Conservation (phyloP, 2,113 vertebrate species). For the Collichthys lucidus region DNA sequence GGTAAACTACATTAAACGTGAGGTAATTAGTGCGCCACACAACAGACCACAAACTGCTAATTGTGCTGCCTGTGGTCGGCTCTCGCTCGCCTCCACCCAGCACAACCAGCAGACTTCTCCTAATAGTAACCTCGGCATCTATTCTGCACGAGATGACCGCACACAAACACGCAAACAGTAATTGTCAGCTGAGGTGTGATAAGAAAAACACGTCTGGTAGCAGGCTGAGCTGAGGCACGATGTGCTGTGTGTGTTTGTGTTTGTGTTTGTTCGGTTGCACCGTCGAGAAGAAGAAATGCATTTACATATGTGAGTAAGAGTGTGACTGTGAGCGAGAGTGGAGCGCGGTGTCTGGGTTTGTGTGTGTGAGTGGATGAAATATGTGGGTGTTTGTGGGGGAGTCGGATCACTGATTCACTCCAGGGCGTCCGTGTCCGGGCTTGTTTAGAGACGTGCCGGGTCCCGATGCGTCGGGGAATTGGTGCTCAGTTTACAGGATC, state of each 20-base stretch:
- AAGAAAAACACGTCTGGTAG: slow-evolving; percentile 58
- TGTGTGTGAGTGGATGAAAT: slow-evolving; percentile 43
- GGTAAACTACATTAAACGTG: slow-evolving; percentile 74
- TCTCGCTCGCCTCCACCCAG: slow-evolving; percentile 57
- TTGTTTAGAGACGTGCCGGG: slow-evolving; percentile 70
- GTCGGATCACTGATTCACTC: slow-evolving; percentile 69
- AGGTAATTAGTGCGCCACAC: slow-evolving; percentile 73
- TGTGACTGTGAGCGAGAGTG: slow-evolving; percentile 49
- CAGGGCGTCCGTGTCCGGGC: slow-evolving; percentile 78
- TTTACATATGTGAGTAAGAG: slow-evolving; percentile 73
- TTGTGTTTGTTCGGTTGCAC: slow-evolving; percentile 30
- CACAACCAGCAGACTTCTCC: slow-evolving; percentile 45
- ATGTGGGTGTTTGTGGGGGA: slow-evolving; percentile 74
- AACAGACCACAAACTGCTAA: slow-evolving; percentile 72
- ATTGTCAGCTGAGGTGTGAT: slow-evolving; percentile 59
- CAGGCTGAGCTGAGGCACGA: slow-evolving; percentile 19
- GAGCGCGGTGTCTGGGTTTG: slow-evolving; percentile 21
- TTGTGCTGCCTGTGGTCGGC: slow-evolving; percentile 68
- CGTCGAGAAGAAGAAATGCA: slow-evolving; percentile 25
- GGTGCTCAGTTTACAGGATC: slow-evolving; percentile 66
- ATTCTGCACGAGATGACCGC: slow-evolving; percentile 26
- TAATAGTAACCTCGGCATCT: slow-evolving; percentile 33
- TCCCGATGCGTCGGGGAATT: slow-evolving; percentile 53
- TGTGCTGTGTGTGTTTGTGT: slow-evolving; percentile 5
- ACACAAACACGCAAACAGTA: slow-evolving; percentile 53